Evolutionary conservation across 2,113 vertebrate species (phyloP).

Genomic region (Epinephelus fuscoguttatus): DNA sequence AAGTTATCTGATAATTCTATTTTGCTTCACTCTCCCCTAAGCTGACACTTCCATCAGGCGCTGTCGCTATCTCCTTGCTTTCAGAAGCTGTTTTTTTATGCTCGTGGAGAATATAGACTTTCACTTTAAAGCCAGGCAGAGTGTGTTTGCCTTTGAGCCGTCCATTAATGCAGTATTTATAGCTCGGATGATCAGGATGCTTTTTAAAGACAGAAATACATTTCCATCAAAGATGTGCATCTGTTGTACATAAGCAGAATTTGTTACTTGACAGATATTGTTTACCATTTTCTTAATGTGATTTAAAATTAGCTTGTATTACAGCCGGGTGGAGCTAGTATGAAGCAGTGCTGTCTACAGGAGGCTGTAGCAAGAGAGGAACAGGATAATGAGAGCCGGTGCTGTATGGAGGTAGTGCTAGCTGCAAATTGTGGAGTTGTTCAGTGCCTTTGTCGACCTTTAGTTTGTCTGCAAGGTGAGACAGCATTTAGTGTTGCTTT

Average conservation of each 20-base stretch:
- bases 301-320: slow-evolving; percentile 32
- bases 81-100: slow-evolving; percentile 43
- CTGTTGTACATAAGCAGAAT: slow-evolving; percentile 33
- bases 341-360: background rate
- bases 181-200: slow-evolving; percentile 30
- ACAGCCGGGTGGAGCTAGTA: slow-evolving; percentile 4
- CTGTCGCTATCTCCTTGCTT: slow-evolving; percentile 45
- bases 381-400: background rate
- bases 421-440: slow-evolving; percentile 15
- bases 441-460: slow-evolving; percentile 61
- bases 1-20: slow-evolving; percentile 58
- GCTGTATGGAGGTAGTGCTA: background rate
- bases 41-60: slow-evolving; percentile 58
- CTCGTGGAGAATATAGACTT: slow-evolving; percentile 26
- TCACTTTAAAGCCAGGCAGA: slow-evolving; percentile 47
- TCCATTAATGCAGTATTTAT: slow-evolving; percentile 61
- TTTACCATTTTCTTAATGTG: slow-evolving; percentile 35
- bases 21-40: slow-evolving; percentile 58
- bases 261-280: slow-evolving; percentile 31
- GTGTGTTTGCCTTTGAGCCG: slow-evolving; percentile 46
- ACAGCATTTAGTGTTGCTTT: slow-evolving; percentile 68
- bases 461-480: slow-evolving; percentile 73
- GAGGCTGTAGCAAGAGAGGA: slow-evolving; percentile 1
- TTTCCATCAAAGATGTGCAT: slow-evolving; percentile 26
- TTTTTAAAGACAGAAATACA: slow-evolving; percentile 50